phyloP scores from a whole-genome alignment of 2,797 vertebrate species.

The Etheostoma perlongum region DNA sequence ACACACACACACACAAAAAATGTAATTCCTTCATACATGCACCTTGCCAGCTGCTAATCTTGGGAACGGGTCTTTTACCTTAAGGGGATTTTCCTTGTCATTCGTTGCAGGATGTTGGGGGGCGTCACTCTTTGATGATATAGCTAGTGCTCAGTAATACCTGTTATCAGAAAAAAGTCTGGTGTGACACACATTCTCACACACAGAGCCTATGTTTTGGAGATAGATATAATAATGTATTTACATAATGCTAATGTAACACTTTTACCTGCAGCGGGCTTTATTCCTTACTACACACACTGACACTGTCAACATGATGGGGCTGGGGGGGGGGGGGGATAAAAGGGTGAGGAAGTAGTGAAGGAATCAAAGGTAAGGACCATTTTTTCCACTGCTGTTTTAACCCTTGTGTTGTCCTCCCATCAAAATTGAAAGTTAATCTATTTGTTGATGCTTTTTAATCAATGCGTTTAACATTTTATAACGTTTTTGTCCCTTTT shows the following conservation, averaged over 20 bases:
- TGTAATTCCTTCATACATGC: slow-evolving; percentile 49
- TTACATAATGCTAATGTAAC: slow-evolving; percentile 34
- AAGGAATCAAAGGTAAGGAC: slow-evolving; percentile 25
- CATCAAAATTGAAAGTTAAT: too few species aligned
- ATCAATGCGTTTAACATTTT: too few species aligned
- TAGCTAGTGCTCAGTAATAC: slow-evolving; percentile 56
- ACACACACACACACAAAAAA: slow-evolving; percentile 23
- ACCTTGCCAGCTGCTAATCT: slow-evolving; percentile 53
- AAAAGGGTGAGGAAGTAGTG: slow-evolving; percentile 41
- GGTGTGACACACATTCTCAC: slow-evolving; percentile 41
- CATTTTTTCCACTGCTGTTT: slow-evolving; percentile 21
- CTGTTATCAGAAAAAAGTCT: slow-evolving; percentile 54
- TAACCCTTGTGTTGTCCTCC: too few species aligned
- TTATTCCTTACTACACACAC: slow-evolving; percentile 33
- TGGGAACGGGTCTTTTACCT: slow-evolving; percentile 57
- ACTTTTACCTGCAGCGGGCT: slow-evolving; percentile 41
- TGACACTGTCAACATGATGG: slow-evolving; percentile 42
- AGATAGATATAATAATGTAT: slow-evolving; percentile 9
- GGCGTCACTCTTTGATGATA: slow-evolving; percentile 70
- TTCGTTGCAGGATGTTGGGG: slow-evolving; percentile 41
- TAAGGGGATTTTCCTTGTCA: slow-evolving; percentile 73
- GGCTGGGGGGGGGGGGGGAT: slow-evolving; percentile 19
- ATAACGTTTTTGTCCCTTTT: too few species aligned
- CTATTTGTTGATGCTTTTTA: too few species aligned
- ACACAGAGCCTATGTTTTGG: slow-evolving; percentile 41